These are phyloP conservation scores for Pomatorhinus ruficollis DNA, from an alignment of 2,113 vertebrate genomes.

Conservation along the genomic window DNA sequence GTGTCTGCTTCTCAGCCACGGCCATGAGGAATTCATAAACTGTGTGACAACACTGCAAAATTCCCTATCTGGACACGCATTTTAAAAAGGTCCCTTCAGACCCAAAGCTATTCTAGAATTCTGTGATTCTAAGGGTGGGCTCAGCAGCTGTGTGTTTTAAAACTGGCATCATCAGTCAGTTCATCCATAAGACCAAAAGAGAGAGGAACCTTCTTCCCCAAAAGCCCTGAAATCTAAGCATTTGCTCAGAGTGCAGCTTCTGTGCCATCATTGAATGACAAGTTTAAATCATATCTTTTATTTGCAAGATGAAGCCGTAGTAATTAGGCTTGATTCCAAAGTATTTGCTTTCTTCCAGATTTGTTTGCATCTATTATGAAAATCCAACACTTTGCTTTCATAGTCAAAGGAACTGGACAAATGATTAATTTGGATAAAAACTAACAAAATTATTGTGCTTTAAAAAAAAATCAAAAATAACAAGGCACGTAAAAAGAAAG, in stretches of 20 bases:
- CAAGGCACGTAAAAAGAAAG: background rate
- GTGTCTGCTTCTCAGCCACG: background rate
- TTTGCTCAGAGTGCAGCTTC: background rate
- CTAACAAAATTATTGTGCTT: background rate
- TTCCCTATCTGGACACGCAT: fast-evolving
- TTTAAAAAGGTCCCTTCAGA: background rate
- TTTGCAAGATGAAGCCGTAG: background rate
- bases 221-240: background rate
- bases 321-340: background rate
- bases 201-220: background rate
- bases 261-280: background rate
- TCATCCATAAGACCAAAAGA: background rate
- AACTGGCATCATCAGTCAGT: background rate
- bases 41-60: background rate
- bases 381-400: background rate
- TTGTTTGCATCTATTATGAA: background rate
- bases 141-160: background rate
- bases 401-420: background rate
- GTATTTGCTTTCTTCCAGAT: background rate
- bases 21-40: background rate
- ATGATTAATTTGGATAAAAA: background rate
- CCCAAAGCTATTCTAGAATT: background rate
- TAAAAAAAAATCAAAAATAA: background rate
- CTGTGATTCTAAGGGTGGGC: background rate
- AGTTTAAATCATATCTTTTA: background rate